Base-by-base conservation (phyloP, 2,113 vertebrate species). In the Eclectus roratus region DNA sequence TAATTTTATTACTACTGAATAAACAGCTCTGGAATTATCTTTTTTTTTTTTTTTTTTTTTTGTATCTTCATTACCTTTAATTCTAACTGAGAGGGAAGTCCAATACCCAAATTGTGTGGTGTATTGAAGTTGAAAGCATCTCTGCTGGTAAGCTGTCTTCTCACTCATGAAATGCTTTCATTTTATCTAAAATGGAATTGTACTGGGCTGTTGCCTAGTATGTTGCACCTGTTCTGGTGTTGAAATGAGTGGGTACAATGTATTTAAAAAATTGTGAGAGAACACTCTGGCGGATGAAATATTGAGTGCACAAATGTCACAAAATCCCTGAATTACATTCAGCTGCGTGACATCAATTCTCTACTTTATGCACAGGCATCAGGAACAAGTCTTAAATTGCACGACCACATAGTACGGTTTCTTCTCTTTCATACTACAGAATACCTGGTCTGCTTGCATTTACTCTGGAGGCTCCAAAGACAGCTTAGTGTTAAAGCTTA, bases 151-250 rank as follows among this genome's bases (percentile, higher is more conserved):
- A 88, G 15, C 60, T 0, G 5, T 41, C 37, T 82, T 94, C 58
- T 91, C 29, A 55, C 81, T 89, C 43, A 33, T 21, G 18, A 93
- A 92, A 85, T 82, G 41, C 73, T 77, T 94, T 79, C 35, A 70
- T 92, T 95, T 92, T 66, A 35, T 73, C 81, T 94, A 53, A 85
- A 89, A 69, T 53, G 17, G 31, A 50, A 53, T 78, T 83, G 63
- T 87, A 56, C 85, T 76, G 56, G 70, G 77, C 73, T 92, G 70
- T 94, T 95, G 35, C 80, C 71, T 89, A 73, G 13, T 17, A 2
- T 39, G 53, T 88, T 73, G 71, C 91, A 90, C 91, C 89, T 95
- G 84, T 82, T 95, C 71, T 80, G 46, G 71, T 95, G 94, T 80
- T 93, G 95, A 93, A 95, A 85, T 53, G 78, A 93, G 91, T 95